Evolutionary conservation across 2,113 vertebrate genomes (phyloP), one percentile per base, ranked within the genome.

Genomic region (Salvator merianae): DNA sequence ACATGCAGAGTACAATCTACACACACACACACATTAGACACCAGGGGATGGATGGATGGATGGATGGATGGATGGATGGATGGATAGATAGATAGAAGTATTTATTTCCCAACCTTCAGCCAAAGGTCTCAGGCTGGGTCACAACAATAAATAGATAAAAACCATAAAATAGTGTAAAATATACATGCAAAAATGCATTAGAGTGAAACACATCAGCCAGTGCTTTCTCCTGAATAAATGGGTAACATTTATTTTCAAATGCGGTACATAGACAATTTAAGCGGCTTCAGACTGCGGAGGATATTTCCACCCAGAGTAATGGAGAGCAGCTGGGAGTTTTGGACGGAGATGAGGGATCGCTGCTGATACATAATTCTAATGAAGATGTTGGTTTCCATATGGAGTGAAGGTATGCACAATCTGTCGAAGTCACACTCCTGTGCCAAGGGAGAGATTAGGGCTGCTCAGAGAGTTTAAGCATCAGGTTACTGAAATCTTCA

Each of bases 231-330:
- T 86, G 87, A 59, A 40, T n/a, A 71, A 71, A 79, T 20, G 16
- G 20, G 20, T 81, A 86, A 30, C 85, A 40, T 87, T 85, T 90
- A 22, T 84, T 84, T 89, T 82, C 63, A 87, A 92, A 90, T 90
- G 18, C 55, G 18, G 4, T 20, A 91, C 73, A 85, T 88, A 38
- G 80, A 28, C 36, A 36, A 73, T 90, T 90, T 50, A 80, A 86
- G 59, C 82, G 86, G 38, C 77, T 93, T 86, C 93, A 62, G 63
- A 53, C 66, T 79, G 83, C 83, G 86, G 83, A 83, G 63, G 36
- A 22, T 30, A 72, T 93, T 91, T 95, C 91, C 74, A 88, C 82
- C 50, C 81, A 28, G 53, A 73, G 68, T 89, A 84, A 28, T 34
- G 40, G 84, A 91, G 85, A 88, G 55, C 81, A 92, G 87, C 77